Percentiles rank a stretch among this genome's conserved stretches.
Conservation (phyloP, 1,140 invertebrate species). For the Thalassaphorura encarpata region DNA sequence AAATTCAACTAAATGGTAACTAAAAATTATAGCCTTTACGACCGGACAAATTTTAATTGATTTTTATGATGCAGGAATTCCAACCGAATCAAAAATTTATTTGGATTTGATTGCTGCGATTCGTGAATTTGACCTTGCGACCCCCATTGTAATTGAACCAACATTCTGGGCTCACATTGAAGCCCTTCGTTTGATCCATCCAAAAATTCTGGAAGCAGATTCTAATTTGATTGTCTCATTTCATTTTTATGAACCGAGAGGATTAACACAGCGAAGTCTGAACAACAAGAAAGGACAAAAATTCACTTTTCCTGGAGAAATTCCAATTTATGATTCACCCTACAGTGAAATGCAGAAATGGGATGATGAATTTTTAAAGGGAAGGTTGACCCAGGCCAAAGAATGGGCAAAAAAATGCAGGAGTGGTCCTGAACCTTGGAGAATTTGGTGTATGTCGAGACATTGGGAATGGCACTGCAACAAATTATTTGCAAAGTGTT, state of each 20-base stretch:
- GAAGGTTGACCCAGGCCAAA: not conserved
- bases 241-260: slow-evolving; percentile 23
- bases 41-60: not conserved
- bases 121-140: slow-evolving; percentile 7
- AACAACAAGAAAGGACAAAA: slow-evolving; percentile 7
- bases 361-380: slow-evolving; percentile 1
- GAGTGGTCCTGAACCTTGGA: slow-evolving; percentile 14
- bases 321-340: slow-evolving; percentile 10
- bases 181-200: slow-evolving; percentile 6
- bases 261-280: slow-evolving; percentile 5
- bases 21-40: too few species aligned
- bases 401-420: slow-evolving; percentile 6
- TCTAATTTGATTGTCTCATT: slow-evolving; percentile 17
- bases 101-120: slow-evolving; percentile 4
- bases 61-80: slow-evolving; percentile 6
- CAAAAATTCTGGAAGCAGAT: slow-evolving; percentile 4
- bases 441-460: slow-evolving; percentile 25
- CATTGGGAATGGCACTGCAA: slow-evolving; percentile 3
- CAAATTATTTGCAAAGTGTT: slow-evolving; percentile 6
- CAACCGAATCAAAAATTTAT: not conserved
- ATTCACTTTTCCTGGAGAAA: slow-evolving; percentile 8
- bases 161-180: slow-evolving; percentile 15
- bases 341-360: slow-evolving; percentile 5
- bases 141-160: slow-evolving; percentile 20
- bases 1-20: not conserved